Percentiles rank a stretch among this genome's conserved stretches.
Evolutionary conservation across 1,140 invertebrate species (phyloP).

Genomic region (Steinernema feltiae): DNA sequence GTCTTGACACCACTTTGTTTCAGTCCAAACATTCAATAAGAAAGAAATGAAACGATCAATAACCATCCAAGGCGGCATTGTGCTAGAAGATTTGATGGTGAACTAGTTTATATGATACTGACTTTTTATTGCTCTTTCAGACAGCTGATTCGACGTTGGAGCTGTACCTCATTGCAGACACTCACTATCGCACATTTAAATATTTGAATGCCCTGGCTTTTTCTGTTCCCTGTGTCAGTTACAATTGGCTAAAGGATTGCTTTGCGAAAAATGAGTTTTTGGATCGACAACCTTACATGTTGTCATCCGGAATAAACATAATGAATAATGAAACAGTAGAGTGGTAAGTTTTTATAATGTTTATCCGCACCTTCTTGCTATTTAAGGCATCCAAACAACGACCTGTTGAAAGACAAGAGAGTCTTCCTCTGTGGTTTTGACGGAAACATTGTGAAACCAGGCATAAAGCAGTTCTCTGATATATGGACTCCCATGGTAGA

Average conservation of each 20-base stretch:
- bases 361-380: slow-evolving; percentile 24
- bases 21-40: slow-evolving; percentile 49
- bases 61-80: slow-evolving; percentile 40
- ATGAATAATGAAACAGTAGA: too few species aligned
- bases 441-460: slow-evolving; percentile 7
- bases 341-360: slow-evolving; percentile 24
- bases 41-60: slow-evolving; percentile 44
- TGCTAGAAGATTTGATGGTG: slow-evolving; percentile 50
- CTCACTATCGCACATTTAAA: slow-evolving; percentile 54
- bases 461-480: slow-evolving; percentile 39
- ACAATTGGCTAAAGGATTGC: slow-evolving; percentile 48
- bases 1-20: slow-evolving; percentile 21
- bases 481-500: slow-evolving; percentile 46
- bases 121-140: slow-evolving; percentile 21
- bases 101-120: slow-evolving; percentile 2
- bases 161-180: slow-evolving; percentile 52
- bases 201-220: slow-evolving; percentile 50
- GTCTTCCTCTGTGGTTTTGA: slow-evolving; percentile 18
- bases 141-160: slow-evolving; percentile 4
- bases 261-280: slow-evolving; percentile 37
- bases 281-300: slow-evolving; percentile 38
- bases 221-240: slow-evolving; percentile 46
- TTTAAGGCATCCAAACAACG: slow-evolving; percentile 23
- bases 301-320: slow-evolving; percentile 43
- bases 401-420: slow-evolving; percentile 36